Base-by-base conservation (phyloP, 2,113 vertebrate genomes). In the Tragelaphus scriptus region DNA sequence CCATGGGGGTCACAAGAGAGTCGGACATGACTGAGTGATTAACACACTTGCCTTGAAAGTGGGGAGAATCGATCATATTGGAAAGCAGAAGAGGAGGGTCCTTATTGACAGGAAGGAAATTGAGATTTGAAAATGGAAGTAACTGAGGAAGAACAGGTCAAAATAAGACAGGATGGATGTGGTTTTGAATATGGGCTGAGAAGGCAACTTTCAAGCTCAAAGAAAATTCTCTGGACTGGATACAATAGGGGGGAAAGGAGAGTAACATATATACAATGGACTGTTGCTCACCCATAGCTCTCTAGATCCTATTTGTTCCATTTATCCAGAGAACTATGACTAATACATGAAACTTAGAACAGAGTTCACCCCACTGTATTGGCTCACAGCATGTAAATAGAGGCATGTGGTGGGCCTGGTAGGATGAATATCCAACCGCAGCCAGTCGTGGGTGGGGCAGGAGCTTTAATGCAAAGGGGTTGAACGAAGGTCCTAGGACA, bases 361-460 rank as follows among this genome's bases (percentile, higher is more conserved):
- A 59, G 71, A 17, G 5, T n/a, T 30, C 21, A 21, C 23, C 17
- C 44, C 8, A 49, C 7, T 49, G 55, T 47, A 23, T 11, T 65
- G 82, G 3, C 21, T 21, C 6, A 19, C 2, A 84, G 30, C 9
- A 26, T 1, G 28, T 0, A 16, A 58, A 23, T 0, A 13, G 13
- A 90, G 68, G 32, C 47, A 23, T 4, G 28, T 10, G 32, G 30
- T 9, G 44, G 47, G 56, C 3, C 79, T 23, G 28, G 23, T 7
- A 40, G 49, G 53, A 16, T 36, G 51, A 36, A 53, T 40, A 61
- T 40, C 4, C 47, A 40, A 32, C 49, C 15, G 23, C 2, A 30
- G 51, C 61, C 44, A 51, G 6, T 36, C 11, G 2, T 47, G 13
- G 40, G 11, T 51, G 26, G 32, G 16, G 40, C 86, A 44, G 90